Conservation (phyloP, 2,797 vertebrate genomes). For the Pseudochirops cupreus region DNA sequence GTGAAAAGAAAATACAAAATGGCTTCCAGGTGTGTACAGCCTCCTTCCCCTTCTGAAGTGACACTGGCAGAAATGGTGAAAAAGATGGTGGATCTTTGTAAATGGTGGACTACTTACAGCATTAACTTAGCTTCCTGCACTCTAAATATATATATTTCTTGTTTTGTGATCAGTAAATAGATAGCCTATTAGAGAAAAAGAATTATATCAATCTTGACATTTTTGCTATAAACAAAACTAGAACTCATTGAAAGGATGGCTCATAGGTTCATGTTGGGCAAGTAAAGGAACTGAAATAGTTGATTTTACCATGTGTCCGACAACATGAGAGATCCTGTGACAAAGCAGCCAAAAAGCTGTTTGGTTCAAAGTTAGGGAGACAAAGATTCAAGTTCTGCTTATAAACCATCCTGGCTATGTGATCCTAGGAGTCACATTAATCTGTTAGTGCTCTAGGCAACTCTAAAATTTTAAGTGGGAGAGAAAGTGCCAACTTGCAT, state of each 20-base stretch:
- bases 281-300: neutral
- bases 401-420: neutral
- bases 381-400: neutral
- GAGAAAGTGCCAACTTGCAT: neutral
- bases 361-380: neutral
- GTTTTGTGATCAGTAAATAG: neutral
- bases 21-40: neutral
- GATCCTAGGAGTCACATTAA: neutral
- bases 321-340: neutral
- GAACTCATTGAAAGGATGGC: neutral
- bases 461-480: neutral
- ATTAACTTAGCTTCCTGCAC: neutral
- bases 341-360: neutral
- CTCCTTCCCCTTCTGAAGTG: neutral
- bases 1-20: neutral
- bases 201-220: neutral
- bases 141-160: neutral
- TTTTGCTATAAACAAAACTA: neutral
- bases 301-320: neutral
- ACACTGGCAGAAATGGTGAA: neutral
- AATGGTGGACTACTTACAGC: neutral
- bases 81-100: neutral
- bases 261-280: neutral
- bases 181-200: neutral
- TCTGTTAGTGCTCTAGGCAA: neutral